Conservation (phyloP, 2,113 vertebrate genomes). For the Silurus asotus region DNA sequence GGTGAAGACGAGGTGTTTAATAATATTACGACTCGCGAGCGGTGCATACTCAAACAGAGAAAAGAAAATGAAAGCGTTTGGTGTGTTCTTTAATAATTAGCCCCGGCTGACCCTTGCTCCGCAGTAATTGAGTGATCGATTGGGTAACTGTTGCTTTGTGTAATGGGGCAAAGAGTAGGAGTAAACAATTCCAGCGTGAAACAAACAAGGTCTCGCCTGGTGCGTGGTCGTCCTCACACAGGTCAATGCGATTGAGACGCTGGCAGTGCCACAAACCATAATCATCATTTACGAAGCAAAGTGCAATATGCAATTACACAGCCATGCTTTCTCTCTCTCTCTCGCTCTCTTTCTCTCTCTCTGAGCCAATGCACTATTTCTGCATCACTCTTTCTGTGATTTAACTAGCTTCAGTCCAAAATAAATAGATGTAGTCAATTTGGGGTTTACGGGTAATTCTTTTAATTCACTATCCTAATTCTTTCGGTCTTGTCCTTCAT, state of each 20-base stretch:
- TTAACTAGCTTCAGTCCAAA: not conserved
- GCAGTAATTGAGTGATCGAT: slow-evolving; percentile 70
- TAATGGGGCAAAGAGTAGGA: slow-evolving; percentile 59
- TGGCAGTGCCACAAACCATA: slow-evolving; percentile 5
- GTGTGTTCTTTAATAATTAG: not conserved
- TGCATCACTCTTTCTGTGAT: not conserved
- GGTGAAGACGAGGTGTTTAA: not conserved
- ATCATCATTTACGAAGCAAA: slow-evolving; percentile 38
- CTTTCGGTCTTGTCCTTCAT: not conserved
- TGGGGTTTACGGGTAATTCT: not conserved
- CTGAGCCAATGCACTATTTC: not conserved
- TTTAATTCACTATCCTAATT: not conserved
- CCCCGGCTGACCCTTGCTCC: slow-evolving; percentile 57
- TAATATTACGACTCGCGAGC: too few relatives aligned
- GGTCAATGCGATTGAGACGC: slow-evolving; percentile 69
- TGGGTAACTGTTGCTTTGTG: slow-evolving; percentile 60
- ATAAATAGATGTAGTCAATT: not conserved
- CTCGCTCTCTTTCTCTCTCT: not conserved
- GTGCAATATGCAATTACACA: slow-evolving; percentile 41
- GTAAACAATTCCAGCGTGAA: slow-evolving; percentile 62
- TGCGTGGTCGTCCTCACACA: slow-evolving; percentile 60
- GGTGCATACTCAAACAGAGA: too few relatives aligned
- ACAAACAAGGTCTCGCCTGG: slow-evolving; percentile 49
- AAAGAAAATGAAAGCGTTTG: not conserved
- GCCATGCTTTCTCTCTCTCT: slow-evolving; percentile 22